Percentiles rank a stretch among this genome's conserved stretches.
Evolutionary conservation across 1,140 invertebrate genomes (phyloP).

Genomic region (Anadara kagoshimensis): DNA sequence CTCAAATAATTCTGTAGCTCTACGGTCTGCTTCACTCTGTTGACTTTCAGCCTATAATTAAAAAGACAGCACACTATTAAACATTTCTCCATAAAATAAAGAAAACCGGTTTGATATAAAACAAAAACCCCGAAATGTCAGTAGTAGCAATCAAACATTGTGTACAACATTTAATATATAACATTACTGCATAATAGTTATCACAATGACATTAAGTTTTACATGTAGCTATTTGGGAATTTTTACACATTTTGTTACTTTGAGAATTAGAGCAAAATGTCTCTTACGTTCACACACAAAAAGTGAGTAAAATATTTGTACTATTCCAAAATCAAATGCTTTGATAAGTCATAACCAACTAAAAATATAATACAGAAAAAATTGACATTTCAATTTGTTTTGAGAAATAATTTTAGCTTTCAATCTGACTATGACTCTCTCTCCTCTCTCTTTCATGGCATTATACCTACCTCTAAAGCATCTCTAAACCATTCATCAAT

Average conservation of each 20-base stretch:
- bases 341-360: too few relatives aligned
- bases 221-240: too few relatives aligned
- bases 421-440: too few relatives aligned
- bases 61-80: background rate
- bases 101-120: background rate
- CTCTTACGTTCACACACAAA: too few relatives aligned
- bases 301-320: too few relatives aligned
- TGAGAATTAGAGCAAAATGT: too few relatives aligned
- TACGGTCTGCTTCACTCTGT: slow-evolving; percentile 21
- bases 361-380: too few relatives aligned
- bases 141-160: background rate
- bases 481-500: slow-evolving; percentile 56
- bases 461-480: slow-evolving; percentile 74
- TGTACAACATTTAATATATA: background rate
- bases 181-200: too few relatives aligned
- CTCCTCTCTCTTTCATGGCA: background rate
- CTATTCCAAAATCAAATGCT: too few relatives aligned
- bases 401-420: background rate
- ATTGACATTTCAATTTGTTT: background rate
- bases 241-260: too few relatives aligned
- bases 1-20: slow-evolving; percentile 39
- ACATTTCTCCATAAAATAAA: background rate
- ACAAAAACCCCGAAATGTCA: background rate
- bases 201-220: too few relatives aligned
- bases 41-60: slow-evolving; percentile 34